Evolutionary conservation across 2,113 vertebrate species (phyloP).

Genomic region (Ophthalmolycus amberensis): DNA sequence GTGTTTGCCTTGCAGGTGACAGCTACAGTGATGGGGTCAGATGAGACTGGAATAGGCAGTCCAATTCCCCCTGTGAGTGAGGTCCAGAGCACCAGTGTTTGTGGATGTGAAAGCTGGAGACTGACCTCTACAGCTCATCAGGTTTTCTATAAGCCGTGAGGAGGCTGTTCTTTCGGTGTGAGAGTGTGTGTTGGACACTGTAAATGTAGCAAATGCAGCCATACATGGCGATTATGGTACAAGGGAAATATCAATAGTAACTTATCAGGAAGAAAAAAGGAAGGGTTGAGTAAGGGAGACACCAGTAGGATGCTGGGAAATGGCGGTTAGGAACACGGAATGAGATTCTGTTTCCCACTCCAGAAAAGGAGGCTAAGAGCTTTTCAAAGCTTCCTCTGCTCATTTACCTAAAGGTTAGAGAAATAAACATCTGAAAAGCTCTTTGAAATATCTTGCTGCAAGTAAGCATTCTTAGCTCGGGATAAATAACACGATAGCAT

Average conservation of each 20-base stretch:
- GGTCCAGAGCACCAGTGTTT: constrained; percentile 33
- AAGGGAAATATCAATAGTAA: constrained; percentile 7
- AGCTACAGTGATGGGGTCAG: constrained; percentile 67
- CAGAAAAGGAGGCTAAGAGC: background rate
- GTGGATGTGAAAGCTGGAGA: constrained; percentile 43
- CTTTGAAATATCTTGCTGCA: background rate
- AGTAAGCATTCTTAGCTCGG: background rate
- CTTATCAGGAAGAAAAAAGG: background rate
- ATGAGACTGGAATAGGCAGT: constrained; percentile 68
- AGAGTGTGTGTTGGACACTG: background rate
- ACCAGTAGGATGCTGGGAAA: background rate
- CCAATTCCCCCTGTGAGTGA: constrained; percentile 57
- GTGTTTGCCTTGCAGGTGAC: constrained; percentile 65
- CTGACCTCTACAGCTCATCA: constrained; percentile 63
- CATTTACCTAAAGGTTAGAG: background rate
- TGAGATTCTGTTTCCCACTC: constrained; percentile 3
- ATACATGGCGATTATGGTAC: background rate
- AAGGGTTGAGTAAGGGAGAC: background rate
- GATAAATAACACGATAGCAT: background rate
- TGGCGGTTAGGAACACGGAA: background rate
- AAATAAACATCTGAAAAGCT: background rate
- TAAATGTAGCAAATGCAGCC: background rate
- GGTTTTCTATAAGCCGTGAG: constrained; percentile 20
- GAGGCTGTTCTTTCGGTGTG: background rate
- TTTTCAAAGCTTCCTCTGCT: constrained; percentile 2